These are phyloP conservation scores for Virgularia gustaviana DNA, from an alignment of 92 coral and sea anemone genomes.

Conservation along the genomic window DNA sequence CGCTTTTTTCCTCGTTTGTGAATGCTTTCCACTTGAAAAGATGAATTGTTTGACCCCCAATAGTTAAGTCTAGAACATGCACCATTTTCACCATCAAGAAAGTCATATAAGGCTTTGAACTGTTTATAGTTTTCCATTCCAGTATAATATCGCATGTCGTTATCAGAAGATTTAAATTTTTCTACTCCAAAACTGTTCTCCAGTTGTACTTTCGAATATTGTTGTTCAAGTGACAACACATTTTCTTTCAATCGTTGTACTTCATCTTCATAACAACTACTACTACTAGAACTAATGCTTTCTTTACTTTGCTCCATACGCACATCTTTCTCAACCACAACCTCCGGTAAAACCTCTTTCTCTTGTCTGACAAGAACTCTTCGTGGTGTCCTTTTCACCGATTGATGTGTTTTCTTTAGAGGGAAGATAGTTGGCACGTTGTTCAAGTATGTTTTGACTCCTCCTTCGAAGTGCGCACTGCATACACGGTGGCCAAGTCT, in stretches of 20 bases:
- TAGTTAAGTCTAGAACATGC: too few species aligned
- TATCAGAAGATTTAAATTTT: slow-evolving; percentile 31
- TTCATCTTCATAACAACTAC: too few species aligned
- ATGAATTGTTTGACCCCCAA: too few species aligned
- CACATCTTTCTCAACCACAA: too few species aligned
- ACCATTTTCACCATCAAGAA: slow-evolving; percentile 6
- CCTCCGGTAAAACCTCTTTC: too few species aligned
- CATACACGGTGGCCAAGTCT: slow-evolving; percentile 52
- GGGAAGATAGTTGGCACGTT: slow-evolving; percentile 50
- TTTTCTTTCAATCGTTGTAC: too few species aligned
- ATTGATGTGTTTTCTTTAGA: slow-evolving; percentile 30
- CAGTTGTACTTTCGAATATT: too few species aligned
- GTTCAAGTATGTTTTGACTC: slow-evolving; percentile 42
- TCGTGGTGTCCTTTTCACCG: slow-evolving; percentile 22
- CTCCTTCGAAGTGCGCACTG: slow-evolving; percentile 49
- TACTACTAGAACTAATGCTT: too few species aligned
- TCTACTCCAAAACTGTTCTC: slow-evolving; percentile 43
- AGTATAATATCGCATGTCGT: slow-evolving; percentile 50
- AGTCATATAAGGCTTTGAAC: slow-evolving; percentile 33
- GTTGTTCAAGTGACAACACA: too few species aligned
- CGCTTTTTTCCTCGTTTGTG: slow-evolving; percentile 48
- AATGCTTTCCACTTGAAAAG: too few species aligned
- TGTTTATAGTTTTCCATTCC: slow-evolving; percentile 51
- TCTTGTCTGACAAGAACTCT: slow-evolving; percentile 27
- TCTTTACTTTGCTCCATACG: too few species aligned